These are phyloP conservation scores for Thera obeliscata DNA, from an alignment of 2,888 invertebrate genomes.

Conservation along the genomic window DNA sequence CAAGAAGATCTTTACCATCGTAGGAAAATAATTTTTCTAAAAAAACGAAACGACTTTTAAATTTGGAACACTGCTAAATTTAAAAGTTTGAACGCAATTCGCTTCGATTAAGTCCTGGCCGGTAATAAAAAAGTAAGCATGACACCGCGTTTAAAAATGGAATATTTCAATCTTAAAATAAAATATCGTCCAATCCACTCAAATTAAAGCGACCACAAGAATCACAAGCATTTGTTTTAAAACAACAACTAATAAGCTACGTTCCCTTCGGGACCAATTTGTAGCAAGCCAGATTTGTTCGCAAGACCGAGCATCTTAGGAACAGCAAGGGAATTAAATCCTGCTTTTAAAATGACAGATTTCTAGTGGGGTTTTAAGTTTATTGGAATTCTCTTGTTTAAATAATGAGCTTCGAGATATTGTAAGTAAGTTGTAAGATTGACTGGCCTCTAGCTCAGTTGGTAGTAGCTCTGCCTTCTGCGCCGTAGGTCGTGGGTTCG, in stretches of 20 bases:
- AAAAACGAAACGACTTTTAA: too few species aligned
- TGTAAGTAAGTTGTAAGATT: neutral
- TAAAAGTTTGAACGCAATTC: too few species aligned
- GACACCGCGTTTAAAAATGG: neutral
- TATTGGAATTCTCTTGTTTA: neutral
- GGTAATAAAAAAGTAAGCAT: too few species aligned
- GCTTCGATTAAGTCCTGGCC: too few species aligned
- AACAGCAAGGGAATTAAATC: neutral
- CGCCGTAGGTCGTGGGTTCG: too few species aligned
- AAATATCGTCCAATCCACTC: constrained; percentile 1
- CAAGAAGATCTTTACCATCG: too few species aligned
- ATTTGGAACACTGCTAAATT: too few species aligned
- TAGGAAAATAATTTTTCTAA: too few species aligned
- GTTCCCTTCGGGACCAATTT: constrained; percentile 1
- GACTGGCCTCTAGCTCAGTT: too few species aligned
- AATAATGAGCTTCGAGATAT: neutral
- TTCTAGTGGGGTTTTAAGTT: neutral
- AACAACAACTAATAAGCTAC: constrained; percentile 2
- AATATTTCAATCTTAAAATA: neutral
- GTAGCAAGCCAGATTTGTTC: neutral
- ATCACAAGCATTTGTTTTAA: neutral
- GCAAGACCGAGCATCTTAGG: too few species aligned
- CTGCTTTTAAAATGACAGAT: neutral
- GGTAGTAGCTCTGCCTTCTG: too few species aligned
- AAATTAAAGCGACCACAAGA: neutral